These are phyloP conservation scores for Drosophila mercatorum DNA, from an alignment of 2,888 invertebrate species.

Conservation along the genomic window DNA sequence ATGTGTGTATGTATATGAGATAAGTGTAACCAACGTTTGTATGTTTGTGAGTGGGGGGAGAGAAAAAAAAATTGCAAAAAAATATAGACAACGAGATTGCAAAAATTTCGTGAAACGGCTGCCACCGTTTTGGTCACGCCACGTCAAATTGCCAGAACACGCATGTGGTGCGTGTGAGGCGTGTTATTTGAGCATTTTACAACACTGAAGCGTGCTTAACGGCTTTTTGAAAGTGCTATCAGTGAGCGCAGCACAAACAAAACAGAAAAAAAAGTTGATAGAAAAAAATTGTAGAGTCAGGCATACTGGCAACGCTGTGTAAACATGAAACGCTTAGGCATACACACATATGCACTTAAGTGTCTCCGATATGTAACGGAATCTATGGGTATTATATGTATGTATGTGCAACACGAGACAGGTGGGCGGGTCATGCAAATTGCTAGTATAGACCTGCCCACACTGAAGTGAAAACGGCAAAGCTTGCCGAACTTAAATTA, in stretches of 20 bases:
- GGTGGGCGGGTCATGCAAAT: constrained; percentile 35
- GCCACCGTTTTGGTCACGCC: constrained; percentile 65
- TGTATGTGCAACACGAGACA: constrained; percentile 17
- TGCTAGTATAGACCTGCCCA: constrained; percentile 10
- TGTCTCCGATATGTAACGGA: constrained; percentile 15
- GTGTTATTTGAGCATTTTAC: constrained; percentile 74
- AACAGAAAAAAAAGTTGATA: constrained; percentile 15
- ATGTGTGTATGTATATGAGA: constrained; percentile 35
- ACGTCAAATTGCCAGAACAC: constrained; percentile 74
- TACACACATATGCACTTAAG: constrained; percentile 30
- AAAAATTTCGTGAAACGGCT: constrained; percentile 36
- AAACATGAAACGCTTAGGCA: constrained; percentile 54
- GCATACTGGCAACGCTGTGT: constrained; percentile 45
- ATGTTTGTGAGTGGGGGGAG: constrained; percentile 9
- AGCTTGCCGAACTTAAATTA: neutral
- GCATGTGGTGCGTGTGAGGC: constrained; percentile 71
- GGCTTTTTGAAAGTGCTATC: constrained; percentile 76
- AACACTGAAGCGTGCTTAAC: constrained; percentile 78
- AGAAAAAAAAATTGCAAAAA: constrained; percentile 30
- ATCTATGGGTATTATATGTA: constrained; percentile 16
- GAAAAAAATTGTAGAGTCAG: constrained; percentile 30
- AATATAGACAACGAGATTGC: constrained; percentile 33
- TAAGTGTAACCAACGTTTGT: constrained; percentile 44
- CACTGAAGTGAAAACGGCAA: neutral
- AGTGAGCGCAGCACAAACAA: constrained; percentile 23